Evolutionary conservation across 1,140 invertebrate genomes (phyloP), one percentile per base, ranked within the genome.

Genomic region (Coptotermes formosanus): DNA sequence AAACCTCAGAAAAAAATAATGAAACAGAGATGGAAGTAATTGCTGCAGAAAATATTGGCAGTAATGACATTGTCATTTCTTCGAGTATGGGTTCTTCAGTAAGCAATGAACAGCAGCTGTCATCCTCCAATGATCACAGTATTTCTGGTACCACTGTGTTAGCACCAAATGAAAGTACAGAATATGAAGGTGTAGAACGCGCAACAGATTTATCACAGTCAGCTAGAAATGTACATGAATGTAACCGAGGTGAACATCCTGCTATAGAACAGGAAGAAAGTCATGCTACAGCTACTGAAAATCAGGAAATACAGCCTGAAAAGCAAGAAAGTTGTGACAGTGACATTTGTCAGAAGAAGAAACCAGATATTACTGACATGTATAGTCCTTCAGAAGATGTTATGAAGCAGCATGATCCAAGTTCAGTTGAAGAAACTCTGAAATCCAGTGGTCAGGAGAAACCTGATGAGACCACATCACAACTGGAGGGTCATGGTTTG

Each of bases 381-480:
- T 55, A 16, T 21, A 55, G 19, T 55, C 19, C 19, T 4, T 55
- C 52, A 55, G 52, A 55, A 55, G 52, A 55, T 55, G 52, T 55
- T 16, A 16, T 0, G 14, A 55, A 55, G 52, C 52, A 21, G 19
- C 52, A 4, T 19, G 52, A 55, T 55, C 19, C 52, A 21, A 21
- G 52, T 16, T 16, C 52, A 75, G 25, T 4, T 52, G 83, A 84
- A 30, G 83, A 91, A 88, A 90, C 90, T 8, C 91, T 91, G 88
- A 88, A 91, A 69, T 91, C 91, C 91, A 91, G 91, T 87, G 91
- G 91, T 88, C 88, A 91, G 19, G 48, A 59, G 30, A 55, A n/a
- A 25, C 82, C 82, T 25, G 52, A 55, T 55, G 52, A 55, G 19
- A 55, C 52, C 52, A 55, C 19, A 4, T 25, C 48, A 11, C 44